These are phyloP conservation scores for Eupsilia transversa DNA, from an alignment of 2,888 invertebrate genomes.

Conservation along the genomic window DNA sequence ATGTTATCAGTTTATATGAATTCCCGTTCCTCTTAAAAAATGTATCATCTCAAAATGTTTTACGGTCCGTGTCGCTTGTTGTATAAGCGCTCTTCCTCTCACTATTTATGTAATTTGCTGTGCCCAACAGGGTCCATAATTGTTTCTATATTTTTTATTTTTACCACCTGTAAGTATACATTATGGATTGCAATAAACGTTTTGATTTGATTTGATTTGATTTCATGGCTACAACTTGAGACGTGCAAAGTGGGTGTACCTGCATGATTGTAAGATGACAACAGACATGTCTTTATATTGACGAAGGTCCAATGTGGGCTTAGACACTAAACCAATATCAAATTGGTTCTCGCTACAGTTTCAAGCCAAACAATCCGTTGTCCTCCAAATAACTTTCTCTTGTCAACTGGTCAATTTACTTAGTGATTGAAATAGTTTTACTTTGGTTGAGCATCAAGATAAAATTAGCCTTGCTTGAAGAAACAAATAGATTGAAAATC, in stretches of 20 bases:
- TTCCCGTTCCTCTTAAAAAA: not conserved
- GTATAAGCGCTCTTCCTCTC: too few relatives aligned
- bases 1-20: not conserved
- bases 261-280: conserved; percentile 61
- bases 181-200: too few relatives aligned
- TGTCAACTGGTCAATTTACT: conserved; percentile 52
- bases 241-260: conserved; percentile 47
- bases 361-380: conserved; percentile 52
- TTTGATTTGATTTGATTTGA: too few relatives aligned
- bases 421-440: conserved; percentile 54
- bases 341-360: conserved; percentile 45
- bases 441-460: conserved; percentile 41
- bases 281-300: conserved; percentile 57
- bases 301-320: conserved; percentile 61
- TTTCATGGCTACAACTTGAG: conserved; percentile 37
- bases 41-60: not conserved
- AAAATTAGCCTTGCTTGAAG: conserved; percentile 51
- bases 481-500: conserved; percentile 29
- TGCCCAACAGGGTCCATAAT: too few relatives aligned
- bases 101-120: too few relatives aligned
- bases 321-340: conserved; percentile 52
- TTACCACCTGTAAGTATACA: too few relatives aligned
- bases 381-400: conserved; percentile 67
- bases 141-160: too few relatives aligned
- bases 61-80: conserved; percentile 12